Percentiles rank a stretch among this genome's conserved stretches.
phyloP scores from a whole-genome alignment of 2,888 invertebrate genomes.

The Hemithea aestivaria region DNA sequence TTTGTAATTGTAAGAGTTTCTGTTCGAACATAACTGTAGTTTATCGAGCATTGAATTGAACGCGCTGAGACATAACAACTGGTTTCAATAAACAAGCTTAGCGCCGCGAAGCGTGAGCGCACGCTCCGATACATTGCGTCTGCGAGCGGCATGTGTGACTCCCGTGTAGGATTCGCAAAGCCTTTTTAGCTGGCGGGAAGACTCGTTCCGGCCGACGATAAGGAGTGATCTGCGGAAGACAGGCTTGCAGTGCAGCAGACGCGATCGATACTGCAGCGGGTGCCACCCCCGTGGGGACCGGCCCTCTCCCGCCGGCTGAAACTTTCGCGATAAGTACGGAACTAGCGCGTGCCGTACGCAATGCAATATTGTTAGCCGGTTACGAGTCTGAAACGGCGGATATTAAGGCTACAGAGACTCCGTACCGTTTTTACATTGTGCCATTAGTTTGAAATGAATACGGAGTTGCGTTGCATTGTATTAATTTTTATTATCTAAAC shows the following conservation, averaged over 20 bases:
- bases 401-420: conserved; percentile 72
- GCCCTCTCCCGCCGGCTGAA: conserved; percentile 60
- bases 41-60: too few species aligned
- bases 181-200: conserved; percentile 57
- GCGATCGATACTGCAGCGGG: conserved; percentile 74
- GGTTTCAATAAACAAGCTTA: conserved; percentile 59
- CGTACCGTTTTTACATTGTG: conserved; percentile 68
- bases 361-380: conserved; percentile 78
- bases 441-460: conserved; percentile 61
- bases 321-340: conserved; percentile 78
- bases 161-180: conserved; percentile 46
- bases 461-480: conserved; percentile 59
- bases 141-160: conserved; percentile 47
- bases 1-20: too few species aligned
- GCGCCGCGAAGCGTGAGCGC: conserved; percentile 48
- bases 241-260: conserved; percentile 73
- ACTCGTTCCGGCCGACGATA: conserved; percentile 68
- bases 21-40: too few species aligned
- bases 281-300: conserved; percentile 21
- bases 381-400: conserved; percentile 76
- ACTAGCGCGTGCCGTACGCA: conserved; percentile 78
- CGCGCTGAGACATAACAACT: conserved; percentile 36
- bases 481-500: conserved; percentile 54
- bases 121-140: conserved; percentile 40
- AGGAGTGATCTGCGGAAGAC: conserved; percentile 77